Evolutionary conservation across 92 coral and sea anemone genomes (phyloP).

Genomic region (Isaurus tuberculatus): DNA sequence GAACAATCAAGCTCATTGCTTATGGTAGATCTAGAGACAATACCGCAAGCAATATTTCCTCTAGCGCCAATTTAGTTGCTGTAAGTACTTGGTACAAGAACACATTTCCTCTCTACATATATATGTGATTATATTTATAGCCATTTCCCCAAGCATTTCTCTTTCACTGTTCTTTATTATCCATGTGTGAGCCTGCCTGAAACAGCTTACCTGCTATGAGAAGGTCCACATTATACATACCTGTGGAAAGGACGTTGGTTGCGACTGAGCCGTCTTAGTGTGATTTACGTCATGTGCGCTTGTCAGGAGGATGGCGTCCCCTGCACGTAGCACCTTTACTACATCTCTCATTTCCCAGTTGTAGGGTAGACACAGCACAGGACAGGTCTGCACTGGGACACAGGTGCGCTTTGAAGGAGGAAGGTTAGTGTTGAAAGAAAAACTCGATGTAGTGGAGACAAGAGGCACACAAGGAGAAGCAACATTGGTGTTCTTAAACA

Average conservation of each 20-base stretch:
- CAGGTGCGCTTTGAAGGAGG: slow-evolving; percentile 18
- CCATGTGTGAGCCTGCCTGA: no score
- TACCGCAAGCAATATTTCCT: no score
- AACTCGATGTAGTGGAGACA: background rate
- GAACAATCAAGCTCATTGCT: no score
- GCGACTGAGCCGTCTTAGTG: background rate
- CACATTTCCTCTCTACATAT: no score
- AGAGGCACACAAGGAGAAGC: background rate
- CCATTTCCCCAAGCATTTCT: no score
- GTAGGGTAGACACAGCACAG: slow-evolving; percentile 76
- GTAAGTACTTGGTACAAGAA: no score
- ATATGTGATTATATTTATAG: no score
- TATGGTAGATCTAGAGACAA: no score
- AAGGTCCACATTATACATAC: background rate
- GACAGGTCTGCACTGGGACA: slow-evolving; percentile 64
- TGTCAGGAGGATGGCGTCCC: slow-evolving; percentile 80
- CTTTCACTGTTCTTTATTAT: no score
- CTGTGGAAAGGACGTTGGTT: background rate
- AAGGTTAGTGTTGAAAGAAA: background rate
- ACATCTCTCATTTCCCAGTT: slow-evolving; percentile 82
- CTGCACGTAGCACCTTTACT: slow-evolving; percentile 68
- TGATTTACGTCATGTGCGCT: slow-evolving; percentile 31
- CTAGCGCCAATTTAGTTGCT: no score
- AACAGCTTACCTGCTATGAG: no score
- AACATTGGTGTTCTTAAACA: background rate